Conservation (phyloP, 2,113 vertebrate species). For the Dipodomys spectabilis region DNA sequence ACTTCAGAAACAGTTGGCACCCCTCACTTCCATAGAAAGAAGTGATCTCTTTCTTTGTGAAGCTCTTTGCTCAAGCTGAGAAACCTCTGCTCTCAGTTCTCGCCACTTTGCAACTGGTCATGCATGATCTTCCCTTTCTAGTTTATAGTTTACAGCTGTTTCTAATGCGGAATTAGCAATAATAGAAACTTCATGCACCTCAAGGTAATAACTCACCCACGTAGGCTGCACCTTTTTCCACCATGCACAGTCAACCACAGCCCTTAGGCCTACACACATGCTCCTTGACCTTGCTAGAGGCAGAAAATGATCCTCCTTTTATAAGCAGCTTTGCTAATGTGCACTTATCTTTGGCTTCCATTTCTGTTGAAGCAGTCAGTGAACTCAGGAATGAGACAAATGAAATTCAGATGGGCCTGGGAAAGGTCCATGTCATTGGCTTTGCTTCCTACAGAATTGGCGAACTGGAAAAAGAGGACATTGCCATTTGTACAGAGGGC, state of each 20-base stretch:
- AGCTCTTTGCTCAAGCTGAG: not conserved
- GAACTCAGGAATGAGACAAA: constrained; percentile 43
- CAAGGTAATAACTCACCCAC: not conserved
- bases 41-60: not conserved
- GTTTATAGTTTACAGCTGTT: constrained; percentile 17
- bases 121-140: not conserved
- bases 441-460: not conserved
- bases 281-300: not conserved
- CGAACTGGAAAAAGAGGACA: not conserved
- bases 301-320: not conserved
- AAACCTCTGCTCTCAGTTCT: not conserved
- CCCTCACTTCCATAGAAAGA: not conserved
- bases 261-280: not conserved
- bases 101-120: not conserved
- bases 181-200: not conserved
- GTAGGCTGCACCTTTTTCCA: not conserved
- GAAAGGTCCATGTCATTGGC: not conserved
- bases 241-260: fast-evolving
- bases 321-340: constrained; percentile 11
- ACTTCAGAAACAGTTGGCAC: not conserved
- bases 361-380: not conserved
- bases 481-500: not conserved
- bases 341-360: not conserved
- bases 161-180: constrained; percentile 39
- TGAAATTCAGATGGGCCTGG: not conserved